A percentile compares a stretch with the other conserved stretches of the same genome.
Conservation (phyloP, 2,113 vertebrate genomes). For the Coryphaenoides rupestris region DNA sequence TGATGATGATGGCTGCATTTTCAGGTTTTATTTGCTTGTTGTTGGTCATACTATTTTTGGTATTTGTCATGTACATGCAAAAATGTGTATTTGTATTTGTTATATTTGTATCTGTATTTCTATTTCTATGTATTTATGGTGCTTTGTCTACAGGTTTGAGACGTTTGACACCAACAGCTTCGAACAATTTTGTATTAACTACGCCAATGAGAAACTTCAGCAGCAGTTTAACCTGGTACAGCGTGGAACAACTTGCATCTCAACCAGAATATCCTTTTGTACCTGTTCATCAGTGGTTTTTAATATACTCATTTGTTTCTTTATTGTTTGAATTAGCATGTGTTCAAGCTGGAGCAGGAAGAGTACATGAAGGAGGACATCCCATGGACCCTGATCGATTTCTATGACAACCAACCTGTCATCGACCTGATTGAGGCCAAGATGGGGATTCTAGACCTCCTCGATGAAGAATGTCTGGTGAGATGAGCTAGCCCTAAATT, state of each 20-base stretch:
- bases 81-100: background rate
- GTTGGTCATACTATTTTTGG: background rate
- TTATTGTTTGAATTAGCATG: slow-evolving; percentile 74
- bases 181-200: slow-evolving; percentile 99
- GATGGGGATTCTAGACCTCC: slow-evolving; percentile 93
- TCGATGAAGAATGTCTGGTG: slow-evolving; percentile 98
- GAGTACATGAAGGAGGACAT: slow-evolving; percentile 98
- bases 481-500: slow-evolving; percentile 5
- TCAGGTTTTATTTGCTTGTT: background rate
- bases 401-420: slow-evolving; percentile 94
- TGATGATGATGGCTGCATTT: slow-evolving; percentile 24
- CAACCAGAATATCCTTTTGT: background rate
- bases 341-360: slow-evolving; percentile 98
- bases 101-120: too few relatives aligned
- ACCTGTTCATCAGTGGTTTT: too few relatives aligned
- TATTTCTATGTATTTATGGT: background rate
- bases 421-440: slow-evolving; percentile 97
- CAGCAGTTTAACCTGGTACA: slow-evolving; percentile 97
- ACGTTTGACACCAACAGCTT: slow-evolving; percentile 98
- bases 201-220: slow-evolving; percentile 96
- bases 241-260: background rate
- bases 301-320: too few relatives aligned
- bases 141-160: slow-evolving; percentile 83
- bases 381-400: slow-evolving; percentile 95
- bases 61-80: background rate